Evolutionary conservation across 2,888 invertebrate genomes (phyloP), one percentile per base, ranked within the genome.

Genomic region (Mythimna pallens): DNA sequence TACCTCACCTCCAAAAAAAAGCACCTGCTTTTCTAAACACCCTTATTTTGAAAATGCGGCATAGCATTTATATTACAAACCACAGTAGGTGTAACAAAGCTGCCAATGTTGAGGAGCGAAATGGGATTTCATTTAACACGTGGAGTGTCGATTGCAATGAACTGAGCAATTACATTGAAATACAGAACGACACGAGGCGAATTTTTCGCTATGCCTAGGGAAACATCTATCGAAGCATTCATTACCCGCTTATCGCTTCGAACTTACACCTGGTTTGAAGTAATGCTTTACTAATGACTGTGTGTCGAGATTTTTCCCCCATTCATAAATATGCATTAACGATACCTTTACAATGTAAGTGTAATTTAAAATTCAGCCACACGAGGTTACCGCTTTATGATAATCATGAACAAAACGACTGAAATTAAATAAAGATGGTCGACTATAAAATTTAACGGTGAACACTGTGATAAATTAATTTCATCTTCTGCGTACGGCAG

Each of bases 301-400:
- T 93, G 90, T 94, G 94, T 93, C 90, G 93, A 93, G 95, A 95
- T 95, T 95, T 94, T 94, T 93, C 90, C 93, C 92, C 92, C 87
- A 89, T 92, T 94, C 94, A 95, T 95, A 95, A 95, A 95, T 95
- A 95, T 95, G 92, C 94, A 95, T 94, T 94, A 94, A 93, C 91
- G 92, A 92, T 91, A 90, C 90, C 88, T 90, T 88, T 87, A 89
- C 89, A 89, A 88, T 87, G 88, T 87, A 88, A 87, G 86, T 90
- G 87, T 90, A 90, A 93, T 93, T 93, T 91, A 92, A 93, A 93
- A 90, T 92, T 92, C 86, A 90, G 84, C 81, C 67, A 78, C 68
- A 73, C 77, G 69, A 71, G 57, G 70, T 77, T 62, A 81, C 76
- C 75, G 70, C 36, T 79, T 71, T 77, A 78, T 69, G 30, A 67